A percentile compares a stretch with the other conserved stretches of the same genome.
These are phyloP conservation scores for Probaryconus sp. DNA, from an alignment of 1,140 invertebrate species.

Conservation along the genomic window DNA sequence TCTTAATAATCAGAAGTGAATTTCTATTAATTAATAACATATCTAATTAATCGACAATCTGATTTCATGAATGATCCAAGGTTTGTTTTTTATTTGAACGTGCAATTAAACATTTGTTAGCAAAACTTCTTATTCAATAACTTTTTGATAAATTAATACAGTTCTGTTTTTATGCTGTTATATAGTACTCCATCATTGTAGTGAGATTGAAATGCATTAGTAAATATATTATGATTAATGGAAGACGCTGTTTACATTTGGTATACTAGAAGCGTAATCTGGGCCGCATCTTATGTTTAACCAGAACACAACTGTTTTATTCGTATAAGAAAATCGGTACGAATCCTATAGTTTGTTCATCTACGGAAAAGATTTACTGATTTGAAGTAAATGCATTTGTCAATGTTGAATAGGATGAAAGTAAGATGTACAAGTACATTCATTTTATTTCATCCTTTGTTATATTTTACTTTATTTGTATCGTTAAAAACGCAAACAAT, in stretches of 20 bases:
- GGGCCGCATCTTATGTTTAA: slow-evolving; percentile 32
- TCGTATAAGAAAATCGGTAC: slow-evolving; percentile 22
- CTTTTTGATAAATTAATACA: no score
- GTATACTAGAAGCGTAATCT: slow-evolving; percentile 34
- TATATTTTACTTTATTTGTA: no score
- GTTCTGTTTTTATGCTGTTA: slow-evolving; percentile 3
- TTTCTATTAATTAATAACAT: no score
- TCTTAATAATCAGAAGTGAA: neutral
- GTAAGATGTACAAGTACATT: neutral
- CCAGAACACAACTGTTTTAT: slow-evolving; percentile 25
- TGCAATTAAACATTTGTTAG: no score
- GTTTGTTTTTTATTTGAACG: no score
- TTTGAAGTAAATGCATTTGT: slow-evolving; percentile 41
- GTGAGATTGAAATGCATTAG: slow-evolving; percentile 36
- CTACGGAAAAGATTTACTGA: slow-evolving; percentile 38
- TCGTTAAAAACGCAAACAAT: neutral
- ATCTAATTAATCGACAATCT: no score
- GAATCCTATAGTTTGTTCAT: neutral
- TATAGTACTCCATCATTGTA: slow-evolving; percentile 14
- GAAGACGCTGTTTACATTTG: slow-evolving; percentile 25
- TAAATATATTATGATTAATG: slow-evolving; percentile 60
- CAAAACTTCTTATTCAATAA: no score
- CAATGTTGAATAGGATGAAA: slow-evolving; percentile 10
- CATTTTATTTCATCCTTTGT: neutral
- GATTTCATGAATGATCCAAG: no score